Base-by-base conservation (phyloP, 53 echinoderm and acorn worm genomes). In the Pentamera pediparva region DNA sequence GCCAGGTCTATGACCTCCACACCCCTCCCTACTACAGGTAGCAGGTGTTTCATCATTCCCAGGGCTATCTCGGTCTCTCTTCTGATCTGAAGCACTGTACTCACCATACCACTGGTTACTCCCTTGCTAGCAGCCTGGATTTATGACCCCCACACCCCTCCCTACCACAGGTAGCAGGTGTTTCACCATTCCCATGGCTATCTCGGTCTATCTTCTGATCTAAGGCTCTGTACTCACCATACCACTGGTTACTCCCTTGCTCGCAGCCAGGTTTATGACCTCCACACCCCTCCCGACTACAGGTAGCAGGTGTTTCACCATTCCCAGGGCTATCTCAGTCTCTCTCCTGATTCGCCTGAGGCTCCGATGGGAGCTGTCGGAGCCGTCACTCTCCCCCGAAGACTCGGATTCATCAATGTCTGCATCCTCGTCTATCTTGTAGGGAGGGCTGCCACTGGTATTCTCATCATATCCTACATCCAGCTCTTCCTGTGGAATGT, bases 401-500 rank as follows among this genome's bases (percentile, higher is more conserved):
- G 89, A 75, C 50, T 84, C 87, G 2, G 98, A 91, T 63, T 98
- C 98, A 40, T 98, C 91, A 55, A 91, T 84, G 58, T 98, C 98
- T 5, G 88, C 89, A 75, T 98, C 98, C 49, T 98, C 98, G 59
- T 98, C 98, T 20, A 89, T 71, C 26, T 78, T 83, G 22, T 65
- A 65, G 37, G 62, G 65, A n/a, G 39, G 31, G 3, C 27, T 39
- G 17, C 15, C 7, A 50, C 49, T 52, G 20, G 71, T 39, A 28
- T 83, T 82, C 26, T 75, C 74, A 5, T 89, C 80, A n/a, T n/a
- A n/a, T n/a, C n/a, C n/a, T n/a, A n/a, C n/a, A n/a, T n/a, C n/a
- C n/a, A n/a, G n/a, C n/a, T n/a, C n/a, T 7, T 70, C 48, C 18
- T 54, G 35, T 7, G 3, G 10, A 11, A 78, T 21, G 4, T 59